Percentiles rank a stretch among this genome's conserved stretches.
These are phyloP conservation scores for Arctocebus calabarensis DNA, from an alignment of 2,797 vertebrate species.

Conservation along the genomic window DNA sequence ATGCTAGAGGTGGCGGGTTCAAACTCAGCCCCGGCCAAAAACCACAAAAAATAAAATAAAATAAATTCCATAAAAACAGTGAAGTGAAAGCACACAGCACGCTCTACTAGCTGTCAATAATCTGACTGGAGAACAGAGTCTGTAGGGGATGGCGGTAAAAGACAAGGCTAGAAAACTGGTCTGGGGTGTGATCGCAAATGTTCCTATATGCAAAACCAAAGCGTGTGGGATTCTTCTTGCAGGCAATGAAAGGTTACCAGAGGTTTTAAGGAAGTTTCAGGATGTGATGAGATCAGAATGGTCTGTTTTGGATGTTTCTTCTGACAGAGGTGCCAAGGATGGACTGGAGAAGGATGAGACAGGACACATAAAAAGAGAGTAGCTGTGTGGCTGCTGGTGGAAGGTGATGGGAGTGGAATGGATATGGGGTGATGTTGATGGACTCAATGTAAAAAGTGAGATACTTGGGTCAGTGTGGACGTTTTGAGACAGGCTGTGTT, in stretches of 20 bases:
- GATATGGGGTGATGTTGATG: background rate
- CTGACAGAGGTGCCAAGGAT: background rate
- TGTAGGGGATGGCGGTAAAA: background rate
- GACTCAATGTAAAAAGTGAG: background rate
- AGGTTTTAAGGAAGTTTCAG: background rate
- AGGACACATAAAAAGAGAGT: background rate
- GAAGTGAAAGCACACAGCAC: slow-evolving; percentile 38
- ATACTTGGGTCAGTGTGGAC: background rate
- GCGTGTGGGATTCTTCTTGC: background rate
- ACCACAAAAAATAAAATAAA: no score
- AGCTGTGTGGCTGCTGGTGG: background rate
- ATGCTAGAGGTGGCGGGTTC: no score
- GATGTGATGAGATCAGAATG: background rate
- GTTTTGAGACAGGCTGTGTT: no score
- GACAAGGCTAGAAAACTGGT: background rate
- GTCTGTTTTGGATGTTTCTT: slow-evolving; percentile 18
- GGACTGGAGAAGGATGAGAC: background rate
- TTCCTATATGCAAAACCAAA: background rate
- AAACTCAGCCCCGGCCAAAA: no score
- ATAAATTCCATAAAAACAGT: slow-evolving; percentile 20
- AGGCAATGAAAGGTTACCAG: slow-evolving; percentile 6
- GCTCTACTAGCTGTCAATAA: slow-evolving; percentile 7
- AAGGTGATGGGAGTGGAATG: background rate
- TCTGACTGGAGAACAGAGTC: background rate
- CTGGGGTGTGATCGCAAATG: background rate